phyloP scores from a whole-genome alignment of 2,113 vertebrate species.

The Hyaena hyaena region DNA sequence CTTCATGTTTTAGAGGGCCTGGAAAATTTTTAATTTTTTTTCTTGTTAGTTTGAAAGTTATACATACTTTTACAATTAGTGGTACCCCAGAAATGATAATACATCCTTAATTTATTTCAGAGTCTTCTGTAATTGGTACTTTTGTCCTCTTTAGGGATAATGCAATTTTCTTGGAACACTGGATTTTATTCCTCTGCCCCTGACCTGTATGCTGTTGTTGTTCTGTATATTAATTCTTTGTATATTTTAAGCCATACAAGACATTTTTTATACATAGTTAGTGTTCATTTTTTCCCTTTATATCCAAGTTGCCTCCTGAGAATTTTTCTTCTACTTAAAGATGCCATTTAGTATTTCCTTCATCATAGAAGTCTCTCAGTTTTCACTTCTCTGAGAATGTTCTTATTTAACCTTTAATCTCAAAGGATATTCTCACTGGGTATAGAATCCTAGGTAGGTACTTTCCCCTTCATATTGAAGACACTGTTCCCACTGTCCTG shows the following conservation, averaged over 20 bases:
- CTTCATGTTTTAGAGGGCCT: not conserved
- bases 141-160: not conserved
- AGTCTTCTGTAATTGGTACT: slow-evolving; percentile 12
- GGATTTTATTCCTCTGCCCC: not conserved
- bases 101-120: not conserved
- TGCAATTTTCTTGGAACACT: not conserved
- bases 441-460: not conserved
- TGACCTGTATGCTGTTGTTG: not conserved
- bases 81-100: not conserved
- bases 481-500: not conserved
- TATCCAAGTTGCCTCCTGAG: not conserved
- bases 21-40: not conserved
- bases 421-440: not conserved
- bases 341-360: not conserved
- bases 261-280: not conserved
- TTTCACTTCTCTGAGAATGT: not conserved
- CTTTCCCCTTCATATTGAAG: not conserved
- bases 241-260: not conserved
- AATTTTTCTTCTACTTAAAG: not conserved
- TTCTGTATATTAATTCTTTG: not conserved
- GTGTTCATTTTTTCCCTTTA: not conserved
- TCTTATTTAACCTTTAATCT: not conserved
- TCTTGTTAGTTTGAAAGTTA: not conserved
- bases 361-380: not conserved
- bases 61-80: not conserved